Evolutionary conservation across 1,140 invertebrate species (phyloP), one percentile per base, ranked within the genome.

Genomic region (Oedothorax gibbosus): DNA sequence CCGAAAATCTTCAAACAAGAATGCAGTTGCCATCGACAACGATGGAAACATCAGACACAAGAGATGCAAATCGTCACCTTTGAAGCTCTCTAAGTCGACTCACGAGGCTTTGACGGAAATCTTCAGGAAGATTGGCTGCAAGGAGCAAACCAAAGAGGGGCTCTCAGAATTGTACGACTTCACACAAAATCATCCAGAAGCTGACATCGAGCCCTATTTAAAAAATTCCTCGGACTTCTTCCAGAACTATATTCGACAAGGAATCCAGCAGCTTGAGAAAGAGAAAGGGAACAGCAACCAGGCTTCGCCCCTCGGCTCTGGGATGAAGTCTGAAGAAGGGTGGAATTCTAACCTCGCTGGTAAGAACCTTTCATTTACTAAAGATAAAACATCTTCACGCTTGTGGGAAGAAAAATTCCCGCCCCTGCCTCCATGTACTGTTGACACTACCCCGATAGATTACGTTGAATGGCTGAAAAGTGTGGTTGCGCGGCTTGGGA

Each of bases 61-160:
- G 18, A 49, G 81, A 75, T 83, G 60, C 77, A 87, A 75, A 86
- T 85, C 86, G 49, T 86, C 86, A 18, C 86, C 88, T 7, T 91
- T 91, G 86, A 90, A 92, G 60, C 87, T 96, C 62, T 93, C 94
- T 2, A 93, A 95, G 87, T 92, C 92, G 49, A 93, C 94, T 7
- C 95, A 97, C 88, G 96, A 97, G 82, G 93, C 95, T 87, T 90
- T 98, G 75, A 95, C 95, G 0, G 94, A 96, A 87, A 98, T 98
- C 88, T 96, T 98, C 88, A 96, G 95, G 89, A 95, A 97, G 88
- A 97, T 98, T 87, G 96, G 96, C 35, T 95, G 94, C 15, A 96
- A 96, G 89, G 94, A 97, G 87, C 95, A 95, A 86, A 95, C 95
- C 3, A 94, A 94, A 90, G 95, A 97, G 92, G 97, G 96, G 54